These are phyloP conservation scores for Aythya fuligula DNA, from an alignment of 2,797 vertebrate species.

Conservation along the genomic window DNA sequence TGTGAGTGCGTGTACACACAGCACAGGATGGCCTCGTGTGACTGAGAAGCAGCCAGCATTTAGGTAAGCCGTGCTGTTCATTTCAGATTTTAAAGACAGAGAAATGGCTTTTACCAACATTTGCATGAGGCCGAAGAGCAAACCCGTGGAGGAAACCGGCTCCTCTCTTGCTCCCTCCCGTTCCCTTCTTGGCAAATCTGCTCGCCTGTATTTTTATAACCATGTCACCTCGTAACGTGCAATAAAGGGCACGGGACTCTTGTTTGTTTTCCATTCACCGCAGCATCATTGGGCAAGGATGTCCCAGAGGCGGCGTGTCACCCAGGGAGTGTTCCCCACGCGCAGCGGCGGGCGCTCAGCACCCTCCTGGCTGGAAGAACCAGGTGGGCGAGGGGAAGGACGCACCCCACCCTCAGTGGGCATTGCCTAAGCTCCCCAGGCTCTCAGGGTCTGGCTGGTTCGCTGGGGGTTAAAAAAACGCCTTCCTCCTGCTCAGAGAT, in stretches of 20 bases:
- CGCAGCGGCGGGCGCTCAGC: background rate
- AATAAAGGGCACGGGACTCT: background rate
- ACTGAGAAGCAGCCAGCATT: background rate
- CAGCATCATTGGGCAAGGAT: background rate
- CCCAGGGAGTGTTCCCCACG: background rate
- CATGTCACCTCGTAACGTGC: background rate
- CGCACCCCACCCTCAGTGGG: background rate
- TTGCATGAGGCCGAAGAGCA: background rate
- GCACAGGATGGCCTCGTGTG: background rate
- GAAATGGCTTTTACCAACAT: background rate
- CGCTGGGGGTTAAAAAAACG: background rate
- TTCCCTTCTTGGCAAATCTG: background rate
- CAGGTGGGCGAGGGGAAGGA: background rate
- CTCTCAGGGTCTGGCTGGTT: background rate
- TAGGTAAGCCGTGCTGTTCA: background rate
- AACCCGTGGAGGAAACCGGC: background rate
- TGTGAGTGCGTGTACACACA: rapidly evolving
- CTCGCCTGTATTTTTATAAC: background rate
- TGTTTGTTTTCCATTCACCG: background rate
- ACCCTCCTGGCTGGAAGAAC: background rate
- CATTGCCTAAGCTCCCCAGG: background rate
- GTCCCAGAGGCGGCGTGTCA: background rate
- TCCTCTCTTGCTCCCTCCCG: background rate
- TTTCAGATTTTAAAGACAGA: background rate
- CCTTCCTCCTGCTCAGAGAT: background rate